phyloP scores from a whole-genome alignment of 2,113 vertebrate genomes.

The Atherinomorus stipes region DNA sequence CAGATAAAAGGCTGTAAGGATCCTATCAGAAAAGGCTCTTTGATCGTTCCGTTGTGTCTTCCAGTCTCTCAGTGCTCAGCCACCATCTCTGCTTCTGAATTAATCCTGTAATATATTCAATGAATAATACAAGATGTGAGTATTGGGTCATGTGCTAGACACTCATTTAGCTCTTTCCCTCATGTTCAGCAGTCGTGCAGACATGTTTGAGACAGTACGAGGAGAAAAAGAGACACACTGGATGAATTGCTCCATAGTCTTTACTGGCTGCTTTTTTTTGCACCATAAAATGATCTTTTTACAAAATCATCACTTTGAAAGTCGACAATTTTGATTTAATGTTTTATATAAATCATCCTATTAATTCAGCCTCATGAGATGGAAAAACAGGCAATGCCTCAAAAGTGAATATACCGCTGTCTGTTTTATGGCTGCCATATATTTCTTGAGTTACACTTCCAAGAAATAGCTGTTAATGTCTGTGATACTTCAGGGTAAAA shows the following conservation, averaged over 20 bases:
- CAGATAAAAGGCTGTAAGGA: slow-evolving; percentile 58
- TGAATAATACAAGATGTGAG: slow-evolving; percentile 60
- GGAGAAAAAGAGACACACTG: slow-evolving; percentile 17
- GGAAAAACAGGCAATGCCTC: slow-evolving; percentile 46
- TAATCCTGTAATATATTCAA: slow-evolving; percentile 52
- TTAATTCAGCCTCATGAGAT: slow-evolving; percentile 62
- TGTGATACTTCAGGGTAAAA: slow-evolving; percentile 54
- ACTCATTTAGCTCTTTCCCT: slow-evolving; percentile 42
- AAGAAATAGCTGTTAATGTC: slow-evolving; percentile 63
- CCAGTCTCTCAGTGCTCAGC: slow-evolving; percentile 45
- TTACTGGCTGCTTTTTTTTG: slow-evolving; percentile 25
- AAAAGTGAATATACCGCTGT: slow-evolving; percentile 40
- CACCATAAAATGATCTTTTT: slow-evolving; percentile 47
- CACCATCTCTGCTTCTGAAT: slow-evolving; percentile 40
- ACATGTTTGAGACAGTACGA: slow-evolving; percentile 23
- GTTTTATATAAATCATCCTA: slow-evolving; percentile 46
- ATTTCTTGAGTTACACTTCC: slow-evolving; percentile 60
- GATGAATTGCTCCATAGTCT: slow-evolving; percentile 49
- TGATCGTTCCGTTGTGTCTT: slow-evolving; percentile 63
- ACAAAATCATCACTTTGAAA: slow-evolving; percentile 58
- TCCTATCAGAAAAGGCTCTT: slow-evolving; percentile 43
- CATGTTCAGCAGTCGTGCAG: slow-evolving; percentile 28
- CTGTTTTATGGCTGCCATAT: slow-evolving; percentile 62
- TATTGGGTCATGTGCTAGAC: slow-evolving; percentile 39
- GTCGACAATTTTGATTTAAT: slow-evolving; percentile 58